A percentile compares a stretch with the other conserved stretches of the same genome.
Evolutionary conservation across 2,888 invertebrate genomes (phyloP).

Genomic region (Psylliodes chrysocephalus): DNA sequence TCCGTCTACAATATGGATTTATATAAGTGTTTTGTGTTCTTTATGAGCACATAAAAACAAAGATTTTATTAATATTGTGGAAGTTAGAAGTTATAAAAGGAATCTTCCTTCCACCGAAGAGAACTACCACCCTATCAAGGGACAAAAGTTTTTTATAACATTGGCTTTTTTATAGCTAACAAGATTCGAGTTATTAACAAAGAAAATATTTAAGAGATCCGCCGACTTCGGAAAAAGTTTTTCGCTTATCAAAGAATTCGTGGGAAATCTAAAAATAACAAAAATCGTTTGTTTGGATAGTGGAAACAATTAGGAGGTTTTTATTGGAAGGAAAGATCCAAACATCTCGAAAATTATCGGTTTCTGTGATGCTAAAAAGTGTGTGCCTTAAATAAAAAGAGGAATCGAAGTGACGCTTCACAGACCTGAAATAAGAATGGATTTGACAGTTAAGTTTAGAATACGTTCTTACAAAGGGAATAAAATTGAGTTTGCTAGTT

Average conservation of each 20-base stretch:
- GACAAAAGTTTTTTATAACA: constrained; percentile 4
- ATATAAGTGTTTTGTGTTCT: not conserved
- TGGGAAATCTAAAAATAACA: constrained; percentile 14
- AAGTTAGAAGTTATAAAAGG: constrained; percentile 4
- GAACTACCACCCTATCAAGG: not conserved
- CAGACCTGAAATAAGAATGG: no score
- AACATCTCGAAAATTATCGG: no score
- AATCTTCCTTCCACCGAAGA: not conserved
- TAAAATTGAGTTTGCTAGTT: no score
- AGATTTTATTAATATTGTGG: constrained; percentile 11
- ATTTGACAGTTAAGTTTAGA: no score
- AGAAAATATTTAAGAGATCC: constrained; percentile 6
- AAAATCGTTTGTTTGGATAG: no score
- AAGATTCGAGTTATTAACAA: constrained; percentile 16
- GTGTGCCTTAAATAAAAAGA: no score
- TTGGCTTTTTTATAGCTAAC: constrained; percentile 11
- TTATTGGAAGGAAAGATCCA: no score
- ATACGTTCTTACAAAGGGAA: no score
- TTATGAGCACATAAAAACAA: not conserved
- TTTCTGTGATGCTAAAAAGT: no score
- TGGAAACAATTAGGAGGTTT: no score
- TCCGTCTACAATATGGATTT: not conserved
- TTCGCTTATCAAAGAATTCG: constrained; percentile 2
- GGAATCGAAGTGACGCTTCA: no score
- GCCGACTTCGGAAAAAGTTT: constrained; percentile 2